Percentiles rank a stretch among this genome's conserved stretches.
Evolutionary conservation across 1,140 invertebrate species (phyloP).

Genomic region (Chelonus insularis): DNA sequence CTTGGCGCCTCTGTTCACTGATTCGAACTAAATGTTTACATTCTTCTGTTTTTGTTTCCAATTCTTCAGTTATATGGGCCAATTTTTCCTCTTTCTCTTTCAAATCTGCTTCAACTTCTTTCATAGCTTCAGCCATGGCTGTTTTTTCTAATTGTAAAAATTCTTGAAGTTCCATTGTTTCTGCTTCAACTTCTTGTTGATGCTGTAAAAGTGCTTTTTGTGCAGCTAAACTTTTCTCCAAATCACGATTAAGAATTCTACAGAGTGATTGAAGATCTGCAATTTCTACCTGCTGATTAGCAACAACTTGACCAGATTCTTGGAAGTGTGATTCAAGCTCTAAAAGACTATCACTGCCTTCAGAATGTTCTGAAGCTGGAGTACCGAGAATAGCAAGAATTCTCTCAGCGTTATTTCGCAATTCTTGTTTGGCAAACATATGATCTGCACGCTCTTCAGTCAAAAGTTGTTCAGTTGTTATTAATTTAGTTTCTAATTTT

Average conservation of each 20-base stretch:
- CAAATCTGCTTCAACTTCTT: constrained; percentile 74
- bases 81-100: constrained; percentile 58
- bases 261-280: constrained; percentile 69
- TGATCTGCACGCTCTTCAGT: constrained; percentile 71
- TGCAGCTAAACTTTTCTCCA: constrained; percentile 68
- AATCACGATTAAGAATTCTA: constrained; percentile 68
- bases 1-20: constrained; percentile 77
- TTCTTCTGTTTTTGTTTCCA: constrained; percentile 71
- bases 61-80: constrained; percentile 62
- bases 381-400: constrained; percentile 71
- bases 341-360: constrained; percentile 70
- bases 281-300: constrained; percentile 76
- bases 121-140: constrained; percentile 71
- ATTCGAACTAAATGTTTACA: constrained; percentile 76
- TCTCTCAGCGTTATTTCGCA: constrained; percentile 71
- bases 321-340: constrained; percentile 76
- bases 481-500: constrained; percentile 48
- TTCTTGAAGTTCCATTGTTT: constrained; percentile 74
- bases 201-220: constrained; percentile 71
- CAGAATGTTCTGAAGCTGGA: constrained; percentile 50
- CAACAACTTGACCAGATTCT: constrained; percentile 72
- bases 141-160: constrained; percentile 78
- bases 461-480: constrained; percentile 51
- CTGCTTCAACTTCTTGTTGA: constrained; percentile 70
- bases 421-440: constrained; percentile 70